A percentile compares a stretch with the other conserved stretches of the same genome.
Conservation (phyloP, 2,797 vertebrate genomes). For the Tympanoctomys barrerae region DNA sequence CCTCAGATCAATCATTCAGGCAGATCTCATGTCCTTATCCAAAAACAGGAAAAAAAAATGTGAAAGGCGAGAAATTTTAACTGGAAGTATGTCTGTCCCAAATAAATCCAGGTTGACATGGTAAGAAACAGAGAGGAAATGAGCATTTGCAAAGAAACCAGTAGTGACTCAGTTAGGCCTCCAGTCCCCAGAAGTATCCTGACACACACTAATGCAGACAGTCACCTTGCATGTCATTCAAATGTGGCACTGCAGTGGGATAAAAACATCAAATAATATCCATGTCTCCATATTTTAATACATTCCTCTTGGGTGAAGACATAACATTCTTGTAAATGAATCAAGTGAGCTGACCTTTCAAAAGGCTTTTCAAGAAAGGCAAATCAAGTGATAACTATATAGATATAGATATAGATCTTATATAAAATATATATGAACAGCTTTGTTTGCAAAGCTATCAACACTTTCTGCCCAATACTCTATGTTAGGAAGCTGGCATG, state of each 20-base stretch:
- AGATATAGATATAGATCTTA: neutral
- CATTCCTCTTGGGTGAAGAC: constrained; percentile 20
- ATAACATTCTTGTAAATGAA: constrained; percentile 35
- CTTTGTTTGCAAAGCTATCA: constrained; percentile 57
- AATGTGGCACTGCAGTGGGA: neutral
- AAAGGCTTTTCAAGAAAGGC: constrained; percentile 15
- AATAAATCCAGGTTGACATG: constrained; percentile 14
- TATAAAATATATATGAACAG: neutral
- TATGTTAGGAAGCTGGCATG: neutral
- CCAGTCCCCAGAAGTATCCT: neutral
- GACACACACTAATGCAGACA: neutral
- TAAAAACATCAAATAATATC: constrained; percentile 40
- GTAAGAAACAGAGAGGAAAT: neutral
- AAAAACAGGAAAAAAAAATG: constrained; percentile 8
- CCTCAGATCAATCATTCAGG: neutral
- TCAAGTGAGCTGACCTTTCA: constrained; percentile 10
- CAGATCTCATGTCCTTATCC: neutral
- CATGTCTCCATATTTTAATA: neutral
- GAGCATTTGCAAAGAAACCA: neutral
- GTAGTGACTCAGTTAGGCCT: neutral
- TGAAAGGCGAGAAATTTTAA: constrained; percentile 3
- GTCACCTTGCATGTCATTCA: neutral
- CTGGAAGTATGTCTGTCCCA: neutral
- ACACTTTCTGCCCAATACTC: neutral
- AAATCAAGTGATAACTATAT: neutral